Evolutionary conservation across 1,140 invertebrate species (phyloP), one percentile per base, ranked within the genome.

Genomic region (Holotrichia oblita): DNA sequence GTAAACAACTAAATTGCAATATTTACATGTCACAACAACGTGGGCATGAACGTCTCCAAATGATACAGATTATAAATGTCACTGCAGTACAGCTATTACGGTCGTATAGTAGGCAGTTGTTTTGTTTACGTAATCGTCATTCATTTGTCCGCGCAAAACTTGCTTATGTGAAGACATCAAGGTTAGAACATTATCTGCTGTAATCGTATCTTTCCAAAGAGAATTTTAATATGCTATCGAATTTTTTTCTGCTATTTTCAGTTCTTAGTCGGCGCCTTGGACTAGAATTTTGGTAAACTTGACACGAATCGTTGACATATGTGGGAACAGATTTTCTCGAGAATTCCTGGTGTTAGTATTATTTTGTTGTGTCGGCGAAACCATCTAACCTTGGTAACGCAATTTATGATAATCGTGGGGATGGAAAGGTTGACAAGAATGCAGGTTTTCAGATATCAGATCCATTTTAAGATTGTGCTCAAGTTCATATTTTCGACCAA

Each of bases 71-170:
- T 20, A 64, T 27, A 27, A 64, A 64, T 64, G 61, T 64, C 61
- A 64, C 61, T 20, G 61, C 61, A 64, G 61, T n/a, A 14, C 0
- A n/a, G 44, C 44, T 48, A 64, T 27, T 27, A 64, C 24, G 61
- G 17, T 22, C 9, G 3, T 24, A 6, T 64, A 64, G 24, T 64
- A 27, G 24, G 24, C 61, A 17, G 61, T 64, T 64, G 61, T 27
- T 64, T 64, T 64, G 61, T 64, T 64, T 64, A 22, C 61, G 61
- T 64, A 64, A 64, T 20, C 61, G 17, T 64, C 61, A 24, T 64
- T 22, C 61, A 64, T 3, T 64, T 27, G 14, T 64, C 9, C 2
- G 4, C 22, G n/a, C 2, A 22, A 27, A 64, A 64, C 9, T n/a
- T n/a, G n/a, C n/a, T n/a, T n/a, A n/a, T n/a, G n/a, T n/a, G n/a